Evolutionary conservation across 2,113 vertebrate species (phyloP).

Genomic region (Puntigrus tetrazona): DNA sequence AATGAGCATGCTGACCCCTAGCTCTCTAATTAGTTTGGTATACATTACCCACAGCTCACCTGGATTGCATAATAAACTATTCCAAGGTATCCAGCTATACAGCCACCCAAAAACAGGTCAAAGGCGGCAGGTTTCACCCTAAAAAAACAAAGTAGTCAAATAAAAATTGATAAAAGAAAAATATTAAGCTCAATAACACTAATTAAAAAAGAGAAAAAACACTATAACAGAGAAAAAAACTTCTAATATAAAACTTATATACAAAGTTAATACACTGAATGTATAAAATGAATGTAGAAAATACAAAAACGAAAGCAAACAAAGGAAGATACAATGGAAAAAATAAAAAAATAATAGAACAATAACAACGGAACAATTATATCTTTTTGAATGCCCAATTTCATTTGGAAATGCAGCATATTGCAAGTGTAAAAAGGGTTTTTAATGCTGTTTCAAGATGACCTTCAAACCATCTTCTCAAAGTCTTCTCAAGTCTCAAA

Average conservation of each 20-base stretch:
- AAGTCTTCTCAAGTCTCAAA: too few relatives aligned
- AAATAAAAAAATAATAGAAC: background rate
- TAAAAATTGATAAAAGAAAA: background rate
- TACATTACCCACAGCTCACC: slow-evolving; percentile 59
- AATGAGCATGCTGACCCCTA: background rate
- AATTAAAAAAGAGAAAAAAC: too few relatives aligned
- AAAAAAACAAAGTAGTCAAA: background rate
- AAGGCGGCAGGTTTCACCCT: slow-evolving; percentile 82
- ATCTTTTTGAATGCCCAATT: background rate
- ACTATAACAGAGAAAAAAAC: too few relatives aligned
- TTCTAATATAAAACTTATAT: too few relatives aligned
- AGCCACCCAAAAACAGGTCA: slow-evolving; percentile 78
- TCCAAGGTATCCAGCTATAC: slow-evolving; percentile 76
- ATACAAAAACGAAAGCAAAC: too few relatives aligned
- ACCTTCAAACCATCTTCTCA: too few relatives aligned
- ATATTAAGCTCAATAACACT: too few relatives aligned
- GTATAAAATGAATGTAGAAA: too few relatives aligned
- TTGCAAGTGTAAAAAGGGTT: background rate
- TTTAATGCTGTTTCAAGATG: background rate
- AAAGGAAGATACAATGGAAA: too few relatives aligned
- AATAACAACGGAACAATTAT: background rate
- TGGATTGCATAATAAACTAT: slow-evolving; percentile 75
- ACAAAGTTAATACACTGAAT: too few relatives aligned
- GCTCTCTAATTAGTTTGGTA: background rate
- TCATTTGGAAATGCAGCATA: background rate